Percentiles rank a stretch among this genome's conserved stretches.
Evolutionary conservation across 2,113 vertebrate genomes (phyloP).

Genomic region (Coregonus clupeaformis): DNA sequence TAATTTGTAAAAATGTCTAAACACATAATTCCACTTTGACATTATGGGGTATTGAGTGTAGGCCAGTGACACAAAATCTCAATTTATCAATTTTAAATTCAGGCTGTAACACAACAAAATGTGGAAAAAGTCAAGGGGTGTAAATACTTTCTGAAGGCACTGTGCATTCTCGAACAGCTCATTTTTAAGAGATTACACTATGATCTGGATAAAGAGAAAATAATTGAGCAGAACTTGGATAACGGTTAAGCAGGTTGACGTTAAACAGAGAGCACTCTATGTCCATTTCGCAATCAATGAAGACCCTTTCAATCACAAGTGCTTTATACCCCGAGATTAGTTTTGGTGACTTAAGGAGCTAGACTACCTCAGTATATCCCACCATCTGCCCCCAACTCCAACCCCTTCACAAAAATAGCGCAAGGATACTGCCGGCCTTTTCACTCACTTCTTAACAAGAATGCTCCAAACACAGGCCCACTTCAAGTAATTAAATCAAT

Average conservation of each 20-base stretch:
- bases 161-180: background rate
- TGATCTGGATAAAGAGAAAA: constrained; percentile 19
- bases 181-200: constrained; percentile 28
- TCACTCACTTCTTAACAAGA: constrained; percentile 92
- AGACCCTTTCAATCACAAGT: constrained; percentile 82
- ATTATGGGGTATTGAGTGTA: too few relatives aligned
- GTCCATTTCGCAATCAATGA: constrained; percentile 78
- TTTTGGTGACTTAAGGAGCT: constrained; percentile 88
- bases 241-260: constrained; percentile 78
- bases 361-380: constrained; percentile 81
- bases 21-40: too few relatives aligned
- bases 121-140: too few relatives aligned
- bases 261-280: constrained; percentile 81
- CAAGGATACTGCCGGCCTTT: constrained; percentile 88
- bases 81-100: too few relatives aligned
- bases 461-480: constrained; percentile 87
- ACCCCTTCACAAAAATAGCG: constrained; percentile 66
- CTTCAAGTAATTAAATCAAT: constrained; percentile 99
- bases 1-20: too few relatives aligned
- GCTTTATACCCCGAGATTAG: constrained; percentile 86
- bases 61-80: too few relatives aligned
- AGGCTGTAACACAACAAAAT: too few relatives aligned
- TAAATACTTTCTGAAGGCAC: too few relatives aligned
- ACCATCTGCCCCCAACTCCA: constrained; percentile 15
- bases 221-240: constrained; percentile 17